These are phyloP conservation scores for Calephelis nemesis DNA, from an alignment of 1,140 invertebrate genomes.

Conservation along the genomic window DNA sequence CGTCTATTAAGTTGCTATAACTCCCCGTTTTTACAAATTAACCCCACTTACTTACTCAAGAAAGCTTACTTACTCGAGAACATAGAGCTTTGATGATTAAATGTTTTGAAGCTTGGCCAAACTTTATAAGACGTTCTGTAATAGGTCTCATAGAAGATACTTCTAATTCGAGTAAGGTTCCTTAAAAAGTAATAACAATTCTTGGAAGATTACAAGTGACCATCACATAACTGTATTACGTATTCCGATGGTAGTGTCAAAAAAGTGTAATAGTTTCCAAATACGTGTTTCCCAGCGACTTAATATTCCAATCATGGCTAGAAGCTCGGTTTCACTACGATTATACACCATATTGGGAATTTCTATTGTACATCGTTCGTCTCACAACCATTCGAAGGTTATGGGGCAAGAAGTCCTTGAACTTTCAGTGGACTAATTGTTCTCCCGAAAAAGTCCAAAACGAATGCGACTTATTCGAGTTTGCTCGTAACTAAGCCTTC, in stretches of 20 bases:
- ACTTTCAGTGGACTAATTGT: slow-evolving; percentile 46
- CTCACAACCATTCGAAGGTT: slow-evolving; percentile 7
- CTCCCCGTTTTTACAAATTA: too few species aligned
- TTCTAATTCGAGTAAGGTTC: too few species aligned
- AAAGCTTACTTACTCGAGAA: too few species aligned
- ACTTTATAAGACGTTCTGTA: too few species aligned
- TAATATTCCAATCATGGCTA: slow-evolving; percentile 42
- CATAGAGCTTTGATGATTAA: too few species aligned
- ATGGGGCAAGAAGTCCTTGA: slow-evolving; percentile 41
- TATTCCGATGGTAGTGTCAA: slow-evolving; percentile 22
- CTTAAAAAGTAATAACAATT: too few species aligned
- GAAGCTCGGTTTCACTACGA: slow-evolving; percentile 43
- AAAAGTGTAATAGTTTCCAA: slow-evolving; percentile 46
- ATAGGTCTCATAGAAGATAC: too few species aligned
- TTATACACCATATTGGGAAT: slow-evolving; percentile 28
- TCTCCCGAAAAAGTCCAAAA: slow-evolving; percentile 45
- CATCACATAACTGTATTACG: too few species aligned
- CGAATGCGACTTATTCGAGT: slow-evolving; percentile 31
- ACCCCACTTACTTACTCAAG: too few species aligned
- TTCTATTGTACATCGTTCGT: slow-evolving; percentile 18
- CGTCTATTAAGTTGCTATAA: too few species aligned
- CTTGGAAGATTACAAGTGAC: too few species aligned
- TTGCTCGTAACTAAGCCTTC: slow-evolving; percentile 58
- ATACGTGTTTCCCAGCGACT: slow-evolving; percentile 52
- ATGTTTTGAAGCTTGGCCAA: too few species aligned